Conservation (phyloP, 2,113 vertebrate genomes). For the Hippoglossus stenolepis region DNA sequence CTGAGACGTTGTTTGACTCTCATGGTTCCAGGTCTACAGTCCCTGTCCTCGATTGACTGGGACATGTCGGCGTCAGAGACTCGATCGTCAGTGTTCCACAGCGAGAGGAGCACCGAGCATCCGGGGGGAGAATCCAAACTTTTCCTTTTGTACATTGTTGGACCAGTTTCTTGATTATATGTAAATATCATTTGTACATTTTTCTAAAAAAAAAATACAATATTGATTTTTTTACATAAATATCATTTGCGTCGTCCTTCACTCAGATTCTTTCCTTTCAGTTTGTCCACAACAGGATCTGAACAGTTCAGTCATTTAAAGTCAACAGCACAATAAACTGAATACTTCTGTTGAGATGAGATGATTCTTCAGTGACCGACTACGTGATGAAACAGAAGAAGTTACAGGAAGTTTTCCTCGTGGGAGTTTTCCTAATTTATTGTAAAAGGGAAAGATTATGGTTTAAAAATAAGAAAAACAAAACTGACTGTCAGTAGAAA, state of each 20-base stretch:
- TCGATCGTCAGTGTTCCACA: too few relatives aligned
- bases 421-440: too few relatives aligned
- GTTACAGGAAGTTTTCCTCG: too few relatives aligned
- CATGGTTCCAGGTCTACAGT: conserved; percentile 5
- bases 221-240: conserved; percentile 82
- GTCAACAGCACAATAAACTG: background rate
- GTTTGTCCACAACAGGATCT: background rate
- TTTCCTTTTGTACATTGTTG: conserved; percentile 61
- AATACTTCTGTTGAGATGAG: background rate
- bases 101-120: background rate
- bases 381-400: too few relatives aligned
- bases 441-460: too few relatives aligned
- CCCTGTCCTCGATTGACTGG: conserved; percentile 34
- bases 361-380: too few relatives aligned
- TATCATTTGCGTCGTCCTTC: conserved; percentile 51
- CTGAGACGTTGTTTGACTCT: too few relatives aligned
- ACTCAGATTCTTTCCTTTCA: background rate
- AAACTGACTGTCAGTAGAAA: too few relatives aligned
- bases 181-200: conserved; percentile 98
- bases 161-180: conserved; percentile 72
- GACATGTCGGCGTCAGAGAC: background rate
- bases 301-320: too few relatives aligned
- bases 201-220: conserved; percentile 79
- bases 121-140: background rate
- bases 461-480: too few relatives aligned